Conservation (phyloP, 2,888 invertebrate species). For the Spialia ferax region DNA sequence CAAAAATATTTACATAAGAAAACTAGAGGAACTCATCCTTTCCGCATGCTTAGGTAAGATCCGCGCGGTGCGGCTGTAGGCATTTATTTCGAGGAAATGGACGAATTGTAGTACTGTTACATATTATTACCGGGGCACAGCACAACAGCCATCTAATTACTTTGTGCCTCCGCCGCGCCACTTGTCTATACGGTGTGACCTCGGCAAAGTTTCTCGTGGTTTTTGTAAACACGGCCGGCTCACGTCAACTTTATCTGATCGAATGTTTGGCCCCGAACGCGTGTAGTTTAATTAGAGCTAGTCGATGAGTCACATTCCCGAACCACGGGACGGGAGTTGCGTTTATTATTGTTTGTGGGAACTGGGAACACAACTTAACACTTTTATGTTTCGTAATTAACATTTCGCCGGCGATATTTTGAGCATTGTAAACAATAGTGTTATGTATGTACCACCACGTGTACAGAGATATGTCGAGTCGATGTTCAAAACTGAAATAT, state of each 20-base stretch:
- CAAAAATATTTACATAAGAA: too few relatives aligned
- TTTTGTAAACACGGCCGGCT: slow-evolving; percentile 65
- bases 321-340: slow-evolving; percentile 16
- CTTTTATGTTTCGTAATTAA: slow-evolving; percentile 13
- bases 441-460: not conserved
- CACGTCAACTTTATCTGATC: slow-evolving; percentile 60
- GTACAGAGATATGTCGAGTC: slow-evolving; percentile 6
- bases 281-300: slow-evolving; percentile 42
- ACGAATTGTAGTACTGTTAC: too few relatives aligned
- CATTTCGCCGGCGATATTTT: not conserved
- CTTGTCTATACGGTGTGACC: slow-evolving; percentile 68
- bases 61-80: too few relatives aligned
- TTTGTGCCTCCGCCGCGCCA: slow-evolving; percentile 66
- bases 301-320: slow-evolving; percentile 38
- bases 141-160: slow-evolving; percentile 80
- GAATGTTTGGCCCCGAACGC: slow-evolving; percentile 51
- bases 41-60: too few relatives aligned
- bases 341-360: slow-evolving; percentile 33
- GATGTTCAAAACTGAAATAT: slow-evolving; percentile 26
- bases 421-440: not conserved
- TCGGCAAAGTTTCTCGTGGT: slow-evolving; percentile 73
- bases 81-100: too few relatives aligned
- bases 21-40: too few relatives aligned
- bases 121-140: too few relatives aligned
- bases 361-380: slow-evolving; percentile 22